Evolutionary conservation across 2,113 vertebrate genomes (phyloP), one percentile per base, ranked within the genome.

Genomic region (Cinclus mexicanus): DNA sequence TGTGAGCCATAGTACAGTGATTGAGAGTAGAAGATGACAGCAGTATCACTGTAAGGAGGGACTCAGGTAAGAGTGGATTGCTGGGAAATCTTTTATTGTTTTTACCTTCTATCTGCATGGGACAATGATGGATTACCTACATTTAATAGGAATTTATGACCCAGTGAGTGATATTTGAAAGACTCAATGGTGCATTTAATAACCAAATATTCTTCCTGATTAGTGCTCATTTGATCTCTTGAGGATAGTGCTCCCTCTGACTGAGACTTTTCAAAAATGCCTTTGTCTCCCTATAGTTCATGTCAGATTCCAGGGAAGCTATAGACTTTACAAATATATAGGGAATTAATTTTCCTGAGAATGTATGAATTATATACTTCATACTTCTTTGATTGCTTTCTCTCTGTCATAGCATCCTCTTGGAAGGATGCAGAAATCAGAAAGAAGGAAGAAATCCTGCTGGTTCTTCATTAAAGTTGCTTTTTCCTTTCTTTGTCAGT

Each of bases 171-270:
- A 94, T 97, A 96, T 96, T 97, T 97, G 97, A 97, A 97, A 89
- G 91, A 92, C 63, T 95, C 95, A 97, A 60, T 95, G 95, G 91
- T 96, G 96, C 97, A 93, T 97, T 98, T 97, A 97, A 98, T 96
- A 97, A 94, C 87, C 72, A 97, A 97, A 96, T 97, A 96, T 93
- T 97, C 94, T 95, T 97, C 86, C 95, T 95, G 92, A 98, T 98
- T 97, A 97, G 93, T 81, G 77, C 63, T 94, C 83, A 93, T 96
- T 97, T 97, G 94, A 92, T 97, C 96, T 96, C 89, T 87, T 42
- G 81, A 94, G 83, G 44, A 90, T 65, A 87, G 60, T 72, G 77
- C n/a, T 94, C 65, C 57, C 65, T 87, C 41, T 87, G 90, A 96
- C 75, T 94, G 52, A 94, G 71, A 64, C 50, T 68, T 78, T 5